Evolutionary conservation across 92 coral and sea anemone species (phyloP).

Genomic region (Phenganax stokvisi): DNA sequence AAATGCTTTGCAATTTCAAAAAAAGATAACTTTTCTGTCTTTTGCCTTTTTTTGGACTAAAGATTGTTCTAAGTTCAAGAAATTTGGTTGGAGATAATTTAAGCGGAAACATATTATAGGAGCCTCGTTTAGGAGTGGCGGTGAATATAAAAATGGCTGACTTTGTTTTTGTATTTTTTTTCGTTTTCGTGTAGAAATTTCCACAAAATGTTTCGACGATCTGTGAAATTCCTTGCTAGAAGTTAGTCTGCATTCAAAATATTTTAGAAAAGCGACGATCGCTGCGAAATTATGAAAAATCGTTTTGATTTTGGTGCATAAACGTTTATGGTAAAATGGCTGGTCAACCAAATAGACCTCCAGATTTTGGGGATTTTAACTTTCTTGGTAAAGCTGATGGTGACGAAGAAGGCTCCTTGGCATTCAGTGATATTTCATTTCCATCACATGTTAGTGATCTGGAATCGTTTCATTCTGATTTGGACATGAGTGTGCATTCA

Average conservation of each 20-base stretch:
- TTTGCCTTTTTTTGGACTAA: too few species aligned
- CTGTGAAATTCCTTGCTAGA: neutral
- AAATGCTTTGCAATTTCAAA: too few species aligned
- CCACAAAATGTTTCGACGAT: neutral
- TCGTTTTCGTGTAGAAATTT: neutral
- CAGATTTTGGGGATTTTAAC: slow-evolving; percentile 9
- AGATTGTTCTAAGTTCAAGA: too few species aligned
- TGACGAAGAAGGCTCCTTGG: slow-evolving; percentile 61
- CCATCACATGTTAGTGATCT: slow-evolving; percentile 95
- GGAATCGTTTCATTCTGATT: slow-evolving; percentile 86
- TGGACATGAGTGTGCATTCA: slow-evolving; percentile 57
- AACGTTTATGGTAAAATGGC: neutral
- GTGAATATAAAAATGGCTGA: slow-evolving; percentile 19
- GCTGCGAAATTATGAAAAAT: neutral
- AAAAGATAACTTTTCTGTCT: too few species aligned
- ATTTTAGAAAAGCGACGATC: neutral
- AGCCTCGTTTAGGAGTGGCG: slow-evolving; percentile 25
- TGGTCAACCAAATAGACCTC: neutral
- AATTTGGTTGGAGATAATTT: neutral
- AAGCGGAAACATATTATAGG: neutral
- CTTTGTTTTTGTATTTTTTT: neutral
- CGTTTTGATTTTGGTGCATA: neutral
- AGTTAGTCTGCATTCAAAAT: neutral
- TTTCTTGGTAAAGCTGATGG: slow-evolving; percentile 5
- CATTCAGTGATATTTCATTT: slow-evolving; percentile 81